A percentile compares a stretch with the other conserved stretches of the same genome.
These are phyloP conservation scores for Therioaphis trifolii DNA, from an alignment of 2,888 invertebrate species.

Conservation along the genomic window DNA sequence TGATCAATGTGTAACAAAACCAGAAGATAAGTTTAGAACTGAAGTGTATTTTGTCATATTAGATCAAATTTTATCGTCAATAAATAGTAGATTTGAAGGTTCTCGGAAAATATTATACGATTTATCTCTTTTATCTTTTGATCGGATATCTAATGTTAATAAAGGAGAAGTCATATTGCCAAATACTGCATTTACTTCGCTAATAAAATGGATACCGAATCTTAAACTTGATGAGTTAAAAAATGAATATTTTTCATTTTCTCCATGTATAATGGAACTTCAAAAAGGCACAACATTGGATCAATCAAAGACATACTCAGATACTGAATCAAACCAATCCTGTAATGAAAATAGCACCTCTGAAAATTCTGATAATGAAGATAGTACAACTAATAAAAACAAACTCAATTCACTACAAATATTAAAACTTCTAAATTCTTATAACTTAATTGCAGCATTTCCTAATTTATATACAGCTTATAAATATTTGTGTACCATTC, in stretches of 20 bases:
- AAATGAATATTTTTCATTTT: constrained; percentile 14
- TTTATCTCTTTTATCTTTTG: too few species aligned
- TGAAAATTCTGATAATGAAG: not conserved
- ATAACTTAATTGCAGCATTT: not conserved
- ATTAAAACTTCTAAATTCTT: constrained; percentile 6
- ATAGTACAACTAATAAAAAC: not conserved
- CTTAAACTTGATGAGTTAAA: not conserved
- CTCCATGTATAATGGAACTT: not conserved
- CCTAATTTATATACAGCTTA: constrained; percentile 7
- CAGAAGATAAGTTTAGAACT: too few species aligned
- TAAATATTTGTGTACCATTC: constrained; percentile 18
- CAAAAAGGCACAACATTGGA: not conserved
- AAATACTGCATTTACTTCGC: not conserved
- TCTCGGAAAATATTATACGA: constrained; percentile 1
- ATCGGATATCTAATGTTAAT: not conserved
- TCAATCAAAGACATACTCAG: too few species aligned
- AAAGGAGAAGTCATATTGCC: not conserved
- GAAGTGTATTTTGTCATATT: constrained; percentile 1
- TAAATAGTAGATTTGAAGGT: constrained; percentile 15
- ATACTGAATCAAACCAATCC: not conserved
- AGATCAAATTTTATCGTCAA: constrained; percentile 16
- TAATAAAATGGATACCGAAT: not conserved
- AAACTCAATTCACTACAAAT: not conserved
- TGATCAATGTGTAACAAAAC: too few species aligned
- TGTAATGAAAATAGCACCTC: not conserved